Conservation (phyloP, 2,888 invertebrate species). For the Frankliniella intonsa region DNA sequence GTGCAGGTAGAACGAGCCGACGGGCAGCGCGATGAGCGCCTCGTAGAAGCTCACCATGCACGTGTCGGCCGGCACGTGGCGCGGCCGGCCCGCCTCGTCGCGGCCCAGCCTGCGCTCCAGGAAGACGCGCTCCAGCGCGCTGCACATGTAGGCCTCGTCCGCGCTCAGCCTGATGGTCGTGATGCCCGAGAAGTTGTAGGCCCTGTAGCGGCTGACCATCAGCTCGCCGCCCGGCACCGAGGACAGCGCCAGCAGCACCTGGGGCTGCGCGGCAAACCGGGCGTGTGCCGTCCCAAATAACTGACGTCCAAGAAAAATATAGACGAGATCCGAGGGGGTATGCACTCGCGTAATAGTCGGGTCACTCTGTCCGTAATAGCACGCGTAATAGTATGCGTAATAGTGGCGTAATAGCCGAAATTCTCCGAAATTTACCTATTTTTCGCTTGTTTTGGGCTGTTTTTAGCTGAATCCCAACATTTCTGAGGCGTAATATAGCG, state of each 20-base stretch:
- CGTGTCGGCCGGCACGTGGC: neutral
- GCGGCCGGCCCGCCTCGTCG: neutral
- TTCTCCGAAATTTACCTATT: no score
- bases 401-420: no score
- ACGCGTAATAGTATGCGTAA: no score
- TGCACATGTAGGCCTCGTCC: conserved; percentile 8
- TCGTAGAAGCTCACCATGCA: neutral
- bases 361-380: no score
- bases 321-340: neutral
- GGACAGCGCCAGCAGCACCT: neutral
- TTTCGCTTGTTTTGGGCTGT: no score
- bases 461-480: no score
- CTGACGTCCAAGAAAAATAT: no score
- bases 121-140: conserved; percentile 1
- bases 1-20: neutral
- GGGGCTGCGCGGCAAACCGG: neutral
- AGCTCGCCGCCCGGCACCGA: neutral
- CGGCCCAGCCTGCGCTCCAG: neutral
- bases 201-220: neutral
- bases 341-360: no score
- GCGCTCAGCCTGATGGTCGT: neutral
- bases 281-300: no score
- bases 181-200: conserved; percentile 4
- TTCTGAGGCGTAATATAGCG: no score
- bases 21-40: neutral